Base-by-base conservation (phyloP, 1,140 invertebrate genomes). In the Dreissena rostriformis region DNA sequence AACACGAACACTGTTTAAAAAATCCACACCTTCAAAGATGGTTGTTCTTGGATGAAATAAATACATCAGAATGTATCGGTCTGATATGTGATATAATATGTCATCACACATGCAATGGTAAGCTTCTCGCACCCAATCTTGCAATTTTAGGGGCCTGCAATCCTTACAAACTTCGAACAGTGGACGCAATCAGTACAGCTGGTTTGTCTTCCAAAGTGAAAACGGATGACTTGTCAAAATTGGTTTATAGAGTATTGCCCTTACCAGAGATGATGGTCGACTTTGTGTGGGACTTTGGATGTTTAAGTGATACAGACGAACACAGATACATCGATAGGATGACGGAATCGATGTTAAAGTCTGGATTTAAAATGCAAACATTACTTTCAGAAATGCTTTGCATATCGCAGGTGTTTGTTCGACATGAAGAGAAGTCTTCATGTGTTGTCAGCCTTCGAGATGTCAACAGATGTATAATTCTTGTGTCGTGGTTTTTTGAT, bases 391-490 rank as follows among this genome's bases (percentile, higher is more conserved):
- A 53, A 28, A 55, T 86, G n/a, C 49, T 89, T 8, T 55, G 51
- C 7, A 66, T 68, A 26, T 90, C 88, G 15, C 90, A 90, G 55
- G 39, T 74, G 0, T 89, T 88, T 78, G 84, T 90, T 0, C 49
- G 86, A 63, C n/a, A 71, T 22, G 26, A 28, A 24, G 87, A 88
- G 57, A 28, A 77, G 49, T 71, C 29, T 28, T 57, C 63, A 8
- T 86, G 84, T 26, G 81, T 82, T 84, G 89, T 90, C 0, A 90
- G 90, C 72, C 74, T 90, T n/a, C 84, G 90, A n/a, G 90, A 90
- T 84, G 82, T 89, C 11, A 72, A 86, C 11, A 57, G 90, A 52
- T 87, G 89, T 70, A 86, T 68, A 68, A 67, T 63, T 73, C 67
- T 91, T 10, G 74, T 82, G 19, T 71, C 70, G 29, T 90, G 89